These are phyloP conservation scores for Leucoraja erinaceus DNA, from an alignment of 2,113 vertebrate species.

Conservation along the genomic window DNA sequence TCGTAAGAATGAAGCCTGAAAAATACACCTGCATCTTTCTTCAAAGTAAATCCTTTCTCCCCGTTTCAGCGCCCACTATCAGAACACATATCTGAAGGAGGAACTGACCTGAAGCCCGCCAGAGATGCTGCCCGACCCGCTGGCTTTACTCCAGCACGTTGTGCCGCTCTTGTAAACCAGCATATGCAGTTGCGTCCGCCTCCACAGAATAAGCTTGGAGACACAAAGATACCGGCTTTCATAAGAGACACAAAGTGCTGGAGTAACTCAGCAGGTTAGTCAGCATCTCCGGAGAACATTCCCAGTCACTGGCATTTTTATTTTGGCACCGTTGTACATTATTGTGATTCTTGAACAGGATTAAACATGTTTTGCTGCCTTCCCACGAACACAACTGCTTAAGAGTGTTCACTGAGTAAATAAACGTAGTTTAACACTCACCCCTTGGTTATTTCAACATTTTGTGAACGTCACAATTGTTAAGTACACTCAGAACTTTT, in stretches of 20 bases:
- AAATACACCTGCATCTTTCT: background rate
- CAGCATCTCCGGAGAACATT: too few relatives aligned
- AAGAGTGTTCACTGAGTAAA: background rate
- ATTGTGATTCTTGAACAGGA: background rate
- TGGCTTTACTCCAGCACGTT: too few relatives aligned
- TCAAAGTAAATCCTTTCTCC: background rate
- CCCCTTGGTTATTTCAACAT: background rate
- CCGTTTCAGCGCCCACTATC: background rate
- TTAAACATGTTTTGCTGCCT: background rate
- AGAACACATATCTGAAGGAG: background rate
- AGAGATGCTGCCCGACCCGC: too few relatives aligned
- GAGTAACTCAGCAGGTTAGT: too few relatives aligned
- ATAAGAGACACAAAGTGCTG: too few relatives aligned
- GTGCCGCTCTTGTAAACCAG: too few relatives aligned
- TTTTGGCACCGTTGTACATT: background rate
- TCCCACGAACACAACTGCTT: background rate
- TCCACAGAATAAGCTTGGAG: background rate
- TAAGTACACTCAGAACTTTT: background rate
- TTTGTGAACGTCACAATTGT: background rate
- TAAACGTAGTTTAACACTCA: background rate
- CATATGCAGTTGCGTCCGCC: too few relatives aligned
- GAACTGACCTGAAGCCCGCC: too few relatives aligned
- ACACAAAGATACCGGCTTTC: too few relatives aligned
- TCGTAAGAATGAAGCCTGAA: background rate
- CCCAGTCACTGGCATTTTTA: too few relatives aligned